These are phyloP conservation scores for Dipodomys stephensi DNA, from an alignment of 2,113 vertebrate genomes.

Conservation along the genomic window DNA sequence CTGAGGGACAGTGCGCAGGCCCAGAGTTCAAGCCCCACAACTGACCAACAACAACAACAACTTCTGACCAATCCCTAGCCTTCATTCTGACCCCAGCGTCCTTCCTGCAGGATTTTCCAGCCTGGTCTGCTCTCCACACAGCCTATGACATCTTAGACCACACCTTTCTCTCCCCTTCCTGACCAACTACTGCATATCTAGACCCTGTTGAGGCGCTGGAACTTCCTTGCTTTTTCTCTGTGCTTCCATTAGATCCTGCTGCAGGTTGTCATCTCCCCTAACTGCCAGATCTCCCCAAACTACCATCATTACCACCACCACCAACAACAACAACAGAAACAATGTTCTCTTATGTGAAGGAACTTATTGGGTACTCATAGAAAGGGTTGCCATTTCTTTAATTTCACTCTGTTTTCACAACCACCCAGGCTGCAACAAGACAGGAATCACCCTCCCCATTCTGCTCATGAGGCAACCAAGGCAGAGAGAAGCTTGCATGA, in stretches of 20 bases:
- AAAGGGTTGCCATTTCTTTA: background rate
- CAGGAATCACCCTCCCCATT: background rate
- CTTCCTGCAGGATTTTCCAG: background rate
- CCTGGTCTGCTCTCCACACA: background rate
- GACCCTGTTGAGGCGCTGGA: background rate
- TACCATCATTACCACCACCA: no score
- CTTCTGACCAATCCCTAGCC: background rate
- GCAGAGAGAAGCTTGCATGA: background rate
- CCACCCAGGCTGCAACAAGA: background rate
- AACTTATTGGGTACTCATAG: background rate
- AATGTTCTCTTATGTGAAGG: background rate
- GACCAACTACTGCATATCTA: background rate
- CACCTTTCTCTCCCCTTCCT: background rate
- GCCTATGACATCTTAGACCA: background rate
- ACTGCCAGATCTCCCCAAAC: constrained; percentile 51
- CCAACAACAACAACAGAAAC: background rate
- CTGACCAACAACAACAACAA: no score
- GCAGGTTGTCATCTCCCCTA: constrained; percentile 24
- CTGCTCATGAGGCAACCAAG: background rate
- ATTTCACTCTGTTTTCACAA: background rate
- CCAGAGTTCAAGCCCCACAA: no score
- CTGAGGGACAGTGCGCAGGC: no score
- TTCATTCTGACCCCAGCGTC: background rate
- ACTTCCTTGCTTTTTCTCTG: constrained; percentile 27
- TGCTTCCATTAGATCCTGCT: constrained; percentile 40